Conservation (phyloP, 2,888 invertebrate genomes). For the Agrochola circellaris region DNA sequence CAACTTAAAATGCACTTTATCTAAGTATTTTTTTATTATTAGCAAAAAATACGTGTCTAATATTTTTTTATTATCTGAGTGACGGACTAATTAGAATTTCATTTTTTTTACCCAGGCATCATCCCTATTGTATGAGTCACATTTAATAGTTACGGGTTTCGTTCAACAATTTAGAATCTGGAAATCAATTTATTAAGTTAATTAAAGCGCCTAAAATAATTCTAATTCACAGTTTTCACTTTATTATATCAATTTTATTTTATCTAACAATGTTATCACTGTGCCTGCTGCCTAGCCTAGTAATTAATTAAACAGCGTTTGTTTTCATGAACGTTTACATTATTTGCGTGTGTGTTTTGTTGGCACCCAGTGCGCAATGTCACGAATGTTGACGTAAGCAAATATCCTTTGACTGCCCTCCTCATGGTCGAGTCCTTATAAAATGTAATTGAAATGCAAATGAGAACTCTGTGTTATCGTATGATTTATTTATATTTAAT, state of each 20-base stretch:
- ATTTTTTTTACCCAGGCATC: too few relatives aligned
- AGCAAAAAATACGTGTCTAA: too few relatives aligned
- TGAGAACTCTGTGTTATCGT: slow-evolving; percentile 22
- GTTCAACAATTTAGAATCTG: background rate
- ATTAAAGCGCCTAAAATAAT: background rate
- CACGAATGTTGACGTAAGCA: slow-evolving; percentile 71
- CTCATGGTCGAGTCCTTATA: slow-evolving; percentile 61
- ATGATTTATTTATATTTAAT: slow-evolving; percentile 39
- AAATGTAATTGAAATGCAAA: slow-evolving; percentile 57
- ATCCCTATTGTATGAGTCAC: background rate
- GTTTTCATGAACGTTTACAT: slow-evolving; percentile 23
- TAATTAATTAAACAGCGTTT: slow-evolving; percentile 27
- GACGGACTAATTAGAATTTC: too few relatives aligned
- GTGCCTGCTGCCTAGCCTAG: slow-evolving; percentile 9
- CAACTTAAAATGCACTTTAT: too few relatives aligned
- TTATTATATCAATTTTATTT: background rate
- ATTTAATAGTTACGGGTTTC: background rate
- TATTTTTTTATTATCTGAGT: too few relatives aligned
- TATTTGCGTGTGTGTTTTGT: slow-evolving; percentile 33
- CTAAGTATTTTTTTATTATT: too few relatives aligned
- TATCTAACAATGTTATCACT: slow-evolving; percentile 35
- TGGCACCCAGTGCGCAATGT: slow-evolving; percentile 35
- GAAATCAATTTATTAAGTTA: background rate
- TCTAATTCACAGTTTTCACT: background rate
- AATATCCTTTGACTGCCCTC: slow-evolving; percentile 64